Evolutionary conservation across 2,797 vertebrate species (phyloP).

Genomic region (Meda fulgida): DNA sequence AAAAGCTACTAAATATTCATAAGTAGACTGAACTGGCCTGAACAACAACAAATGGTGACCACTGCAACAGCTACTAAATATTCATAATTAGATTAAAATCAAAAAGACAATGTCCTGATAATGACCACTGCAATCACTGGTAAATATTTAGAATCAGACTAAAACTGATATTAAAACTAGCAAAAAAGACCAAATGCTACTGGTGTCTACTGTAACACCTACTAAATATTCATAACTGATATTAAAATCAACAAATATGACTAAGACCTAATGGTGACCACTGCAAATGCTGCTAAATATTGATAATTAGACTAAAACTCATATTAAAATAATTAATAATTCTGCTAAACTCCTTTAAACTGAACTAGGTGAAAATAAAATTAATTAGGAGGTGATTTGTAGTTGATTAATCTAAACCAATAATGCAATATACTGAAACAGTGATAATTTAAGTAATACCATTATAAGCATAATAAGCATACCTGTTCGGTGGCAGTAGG

Average conservation of each 20-base stretch:
- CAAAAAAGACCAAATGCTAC: not conserved
- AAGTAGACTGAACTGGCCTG: not conserved
- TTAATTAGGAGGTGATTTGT: not conserved
- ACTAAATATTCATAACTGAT: not conserved
- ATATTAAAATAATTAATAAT: not conserved
- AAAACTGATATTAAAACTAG: not conserved
- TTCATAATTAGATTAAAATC: not conserved
- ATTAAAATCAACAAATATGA: not conserved
- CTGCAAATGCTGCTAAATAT: not conserved
- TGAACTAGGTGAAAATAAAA: not conserved
- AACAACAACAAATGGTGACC: too few relatives aligned
- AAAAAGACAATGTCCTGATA: not conserved
- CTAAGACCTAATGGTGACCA: not conserved
- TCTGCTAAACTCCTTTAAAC: not conserved
- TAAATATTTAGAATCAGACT: not conserved
- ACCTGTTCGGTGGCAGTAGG: conserved; percentile 97
- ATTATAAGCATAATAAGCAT: conserved; percentile 56
- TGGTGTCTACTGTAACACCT: not conserved
- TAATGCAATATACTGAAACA: not conserved
- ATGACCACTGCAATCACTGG: not conserved
- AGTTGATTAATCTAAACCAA: not conserved
- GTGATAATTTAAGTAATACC: not conserved
- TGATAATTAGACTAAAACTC: not conserved
- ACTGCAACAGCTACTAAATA: not conserved
- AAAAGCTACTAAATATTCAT: not conserved